phyloP scores from a whole-genome alignment of 2,888 invertebrate species.

The Meghimatium bilineatum region DNA sequence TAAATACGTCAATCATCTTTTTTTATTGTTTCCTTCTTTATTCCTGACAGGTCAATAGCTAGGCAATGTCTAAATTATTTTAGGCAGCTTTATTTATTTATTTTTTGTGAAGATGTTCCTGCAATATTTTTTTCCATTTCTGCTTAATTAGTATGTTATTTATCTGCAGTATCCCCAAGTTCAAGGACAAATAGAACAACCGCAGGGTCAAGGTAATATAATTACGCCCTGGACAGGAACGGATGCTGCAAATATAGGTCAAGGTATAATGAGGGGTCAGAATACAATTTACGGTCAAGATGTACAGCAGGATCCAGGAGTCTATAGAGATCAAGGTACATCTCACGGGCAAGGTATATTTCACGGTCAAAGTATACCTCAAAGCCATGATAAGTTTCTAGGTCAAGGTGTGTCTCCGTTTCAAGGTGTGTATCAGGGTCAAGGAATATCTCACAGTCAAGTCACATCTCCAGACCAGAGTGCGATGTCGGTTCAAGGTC shows the following conservation, averaged over 20 bases:
- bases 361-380: not conserved
- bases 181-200: not conserved
- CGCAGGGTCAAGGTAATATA: not conserved
- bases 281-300: not conserved
- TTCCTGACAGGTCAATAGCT: too few species aligned
- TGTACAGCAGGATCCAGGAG: not conserved
- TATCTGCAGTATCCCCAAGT: not conserved
- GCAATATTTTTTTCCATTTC: too few species aligned
- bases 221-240: not conserved
- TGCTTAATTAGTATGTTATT: too few species aligned
- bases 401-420: not conserved
- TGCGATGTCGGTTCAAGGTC: not conserved
- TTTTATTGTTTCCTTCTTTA: too few species aligned
- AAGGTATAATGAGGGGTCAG: not conserved
- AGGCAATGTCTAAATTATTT: too few species aligned
- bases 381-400: not conserved
- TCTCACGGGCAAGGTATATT: not conserved
- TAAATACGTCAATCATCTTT: too few species aligned
- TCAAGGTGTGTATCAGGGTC: not conserved
- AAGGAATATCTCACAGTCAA: not conserved
- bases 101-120: too few species aligned
- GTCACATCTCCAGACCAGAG: not conserved
- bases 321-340: not conserved
- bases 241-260: not conserved
- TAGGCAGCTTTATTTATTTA: too few species aligned